These are phyloP conservation scores for Thymelicus acteon DNA, from an alignment of 2,888 invertebrate genomes.

Conservation along the genomic window DNA sequence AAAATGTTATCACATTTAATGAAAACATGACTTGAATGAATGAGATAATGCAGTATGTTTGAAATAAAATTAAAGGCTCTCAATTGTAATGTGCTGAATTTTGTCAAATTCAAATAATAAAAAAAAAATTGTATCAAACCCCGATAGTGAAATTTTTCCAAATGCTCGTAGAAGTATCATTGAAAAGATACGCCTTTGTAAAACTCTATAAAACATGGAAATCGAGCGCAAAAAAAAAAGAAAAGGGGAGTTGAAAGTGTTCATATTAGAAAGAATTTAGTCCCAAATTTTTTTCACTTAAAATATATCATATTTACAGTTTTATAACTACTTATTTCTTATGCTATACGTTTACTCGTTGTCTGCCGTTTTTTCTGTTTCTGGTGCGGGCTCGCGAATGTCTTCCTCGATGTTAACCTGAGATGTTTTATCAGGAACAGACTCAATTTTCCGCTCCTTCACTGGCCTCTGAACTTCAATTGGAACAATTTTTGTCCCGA, in stretches of 20 bases:
- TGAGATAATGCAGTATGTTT: no score
- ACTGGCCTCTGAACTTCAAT: background rate
- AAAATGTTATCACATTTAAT: no score
- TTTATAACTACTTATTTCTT: background rate
- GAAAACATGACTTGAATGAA: no score
- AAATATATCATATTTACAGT: conserved; percentile 1
- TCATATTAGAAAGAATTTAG: background rate
- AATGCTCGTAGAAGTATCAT: no score
- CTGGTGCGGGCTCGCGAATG: background rate
- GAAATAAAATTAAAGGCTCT: no score
- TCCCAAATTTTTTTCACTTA: conserved; percentile 4
- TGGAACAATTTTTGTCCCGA: background rate
- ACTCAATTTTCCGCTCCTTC: background rate
- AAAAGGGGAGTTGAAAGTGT: background rate
- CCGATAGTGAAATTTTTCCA: no score
- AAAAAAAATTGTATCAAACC: no score
- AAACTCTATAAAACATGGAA: background rate
- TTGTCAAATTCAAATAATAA: no score
- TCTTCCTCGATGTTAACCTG: background rate
- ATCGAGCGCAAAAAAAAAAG: background rate
- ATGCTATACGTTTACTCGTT: background rate
- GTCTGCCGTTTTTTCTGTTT: background rate
- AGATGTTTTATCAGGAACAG: background rate
- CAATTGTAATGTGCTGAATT: no score
- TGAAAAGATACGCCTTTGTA: no score